phyloP scores from a whole-genome alignment of 2,113 vertebrate species.

The Rynchops niger region DNA sequence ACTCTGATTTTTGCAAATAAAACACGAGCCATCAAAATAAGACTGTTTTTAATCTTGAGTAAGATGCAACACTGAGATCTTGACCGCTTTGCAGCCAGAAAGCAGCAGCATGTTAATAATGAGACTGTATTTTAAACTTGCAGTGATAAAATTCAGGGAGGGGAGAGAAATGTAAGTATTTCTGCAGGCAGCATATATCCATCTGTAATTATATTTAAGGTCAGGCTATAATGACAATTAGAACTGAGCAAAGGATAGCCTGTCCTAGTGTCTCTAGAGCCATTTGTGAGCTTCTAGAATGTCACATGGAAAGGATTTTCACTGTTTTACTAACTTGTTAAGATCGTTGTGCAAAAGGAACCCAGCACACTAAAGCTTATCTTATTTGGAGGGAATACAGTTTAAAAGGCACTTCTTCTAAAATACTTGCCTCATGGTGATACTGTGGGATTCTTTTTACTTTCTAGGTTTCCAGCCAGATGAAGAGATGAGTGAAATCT shows the following conservation, averaged over 20 bases:
- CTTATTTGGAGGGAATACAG: neutral
- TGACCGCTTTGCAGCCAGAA: neutral
- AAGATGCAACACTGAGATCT: neutral
- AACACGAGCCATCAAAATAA: neutral
- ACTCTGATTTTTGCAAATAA: neutral
- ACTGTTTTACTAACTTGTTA: neutral
- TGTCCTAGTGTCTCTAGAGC: neutral
- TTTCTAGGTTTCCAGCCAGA: constrained; percentile 85
- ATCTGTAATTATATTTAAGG: neutral
- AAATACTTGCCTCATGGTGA: neutral
- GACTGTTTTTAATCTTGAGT: neutral
- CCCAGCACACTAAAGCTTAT: neutral
- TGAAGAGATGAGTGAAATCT: constrained; percentile 90
- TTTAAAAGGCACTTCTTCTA: neutral
- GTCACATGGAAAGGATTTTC: neutral
- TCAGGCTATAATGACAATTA: neutral
- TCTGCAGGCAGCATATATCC: neutral
- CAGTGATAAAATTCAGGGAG: neutral
- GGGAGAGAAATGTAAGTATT: neutral
- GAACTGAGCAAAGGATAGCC: neutral
- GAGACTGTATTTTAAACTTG: neutral
- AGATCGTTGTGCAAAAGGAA: neutral
- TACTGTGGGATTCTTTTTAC: neutral
- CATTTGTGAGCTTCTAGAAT: neutral
- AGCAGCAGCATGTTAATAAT: neutral